Evolutionary conservation across 2,797 vertebrate species (phyloP).

Genomic region (Pterois miles): DNA sequence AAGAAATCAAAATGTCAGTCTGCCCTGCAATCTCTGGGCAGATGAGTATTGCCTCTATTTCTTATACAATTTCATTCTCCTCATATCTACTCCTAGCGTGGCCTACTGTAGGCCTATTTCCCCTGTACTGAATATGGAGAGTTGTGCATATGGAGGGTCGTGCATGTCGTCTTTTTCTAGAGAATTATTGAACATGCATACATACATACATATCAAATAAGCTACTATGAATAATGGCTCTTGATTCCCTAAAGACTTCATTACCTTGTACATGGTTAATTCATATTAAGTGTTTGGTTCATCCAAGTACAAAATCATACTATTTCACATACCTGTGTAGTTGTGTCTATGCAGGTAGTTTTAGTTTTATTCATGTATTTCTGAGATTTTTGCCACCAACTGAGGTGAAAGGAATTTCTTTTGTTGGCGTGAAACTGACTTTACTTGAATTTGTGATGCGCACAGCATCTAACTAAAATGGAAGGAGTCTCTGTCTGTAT

Average conservation of each 20-base stretch:
- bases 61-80: constrained; percentile 64
- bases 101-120: constrained; percentile 47
- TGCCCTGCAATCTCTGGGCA: constrained; percentile 67
- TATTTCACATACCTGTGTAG: neutral
- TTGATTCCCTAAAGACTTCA: constrained; percentile 1
- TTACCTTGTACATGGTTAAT: constrained; percentile 15
- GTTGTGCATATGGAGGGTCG: neutral
- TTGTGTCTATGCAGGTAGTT: neutral
- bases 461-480: neutral
- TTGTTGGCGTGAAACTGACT: neutral
- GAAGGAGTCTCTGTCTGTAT: neutral
- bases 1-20: constrained; percentile 84
- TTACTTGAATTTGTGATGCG: neutral
- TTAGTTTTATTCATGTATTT: neutral
- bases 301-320: neutral
- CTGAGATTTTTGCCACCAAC: neutral
- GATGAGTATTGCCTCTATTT: constrained; percentile 72
- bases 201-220: neutral
- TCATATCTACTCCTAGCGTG: constrained; percentile 23
- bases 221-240: constrained; percentile 1
- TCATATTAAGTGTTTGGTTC: neutral
- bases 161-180: neutral
- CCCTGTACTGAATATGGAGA: constrained; percentile 10
- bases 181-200: constrained; percentile 4
- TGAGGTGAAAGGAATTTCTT: neutral